Base-by-base conservation (phyloP, 2,797 vertebrate genomes). In the Peromyscus attwateri region DNA sequence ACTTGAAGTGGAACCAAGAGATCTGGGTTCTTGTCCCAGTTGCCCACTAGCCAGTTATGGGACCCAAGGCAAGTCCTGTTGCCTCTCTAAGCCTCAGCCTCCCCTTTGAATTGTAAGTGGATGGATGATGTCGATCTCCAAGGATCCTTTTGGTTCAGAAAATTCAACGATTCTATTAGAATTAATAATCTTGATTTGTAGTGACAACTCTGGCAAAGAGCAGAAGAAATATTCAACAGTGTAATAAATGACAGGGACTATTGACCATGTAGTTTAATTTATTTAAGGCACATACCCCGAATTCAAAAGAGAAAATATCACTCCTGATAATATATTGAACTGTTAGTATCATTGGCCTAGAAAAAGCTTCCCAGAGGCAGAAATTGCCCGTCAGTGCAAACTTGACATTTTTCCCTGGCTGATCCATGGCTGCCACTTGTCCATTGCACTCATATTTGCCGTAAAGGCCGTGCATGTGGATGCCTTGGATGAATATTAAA, bases 401-500 rank as follows among this genome's bases (percentile, higher is more conserved):
- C 92, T 34, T 62, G 95, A 80, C 95, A 92, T 96, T 96, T 97
- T 80, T 95, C 75, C 91, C 93, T 95, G 96, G 85, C 92, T 95
- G 75, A 88, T 93, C 92, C 88, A 57, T 93, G 89, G 71, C 83
- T 89, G 82, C 91, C 98, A 75, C 95, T 96, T 95, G 94, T 95
- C 94, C 83, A 34, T 81, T 52, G 27, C 5, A 10, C 57, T 90
- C 96, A 10, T 96, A 93, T 95, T 96, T 98, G 80, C 96, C 80
- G 80, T 75, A 89, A 97, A 94, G 64, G 76, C 89, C 91, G 80
- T 31, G 70, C 14, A 66, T 91, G 75, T 23, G 84, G 77, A 40
- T 34, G 87, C 94, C 70, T 83, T 49, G 64, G 94, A 64, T 97
- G 97, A 97, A 98, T 98, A 97, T 97, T 96, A 98, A 98, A 77